Evolutionary conservation across 2,797 vertebrate species (phyloP), one percentile per base, ranked within the genome.

Genomic region (Rhabdomys pumilio): DNA sequence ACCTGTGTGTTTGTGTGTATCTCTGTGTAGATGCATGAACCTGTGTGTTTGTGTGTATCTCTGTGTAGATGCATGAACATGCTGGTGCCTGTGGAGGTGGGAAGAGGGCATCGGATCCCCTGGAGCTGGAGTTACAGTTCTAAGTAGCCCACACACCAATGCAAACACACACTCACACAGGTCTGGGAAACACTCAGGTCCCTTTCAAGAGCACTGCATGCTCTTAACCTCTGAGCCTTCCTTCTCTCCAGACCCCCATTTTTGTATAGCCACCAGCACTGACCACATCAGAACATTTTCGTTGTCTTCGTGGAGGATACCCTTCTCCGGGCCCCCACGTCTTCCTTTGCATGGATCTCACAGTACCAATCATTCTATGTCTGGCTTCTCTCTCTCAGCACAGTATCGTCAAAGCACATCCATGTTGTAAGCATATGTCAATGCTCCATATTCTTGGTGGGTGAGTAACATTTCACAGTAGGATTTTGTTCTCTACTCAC

Each of bases 351-450:
- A 10, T 2, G 31, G 31, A 3, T 47, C 69, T 29, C 57, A 13
- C 31, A 9, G 22, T 47, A 0, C 5, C 55, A 9, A 20, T 0
- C 13, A 29, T 29, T 63, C 17, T 63, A 22, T 17, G 53, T 38
- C 44, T 38, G 53, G 10, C 31, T 38, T 63, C 24, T 65, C 34
- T 31, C 41, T 14, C 34, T 92, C 14, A 29, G 41, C 15, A 63
- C 14, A 14, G 26, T 24, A n/a, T 26, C 26, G 34, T 84, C 17
- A 8, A 38, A 79, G 61, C 22, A 31, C 89, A 4, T 44, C 79
- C 17, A 3, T 0, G 0, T 3, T 2, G 3, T 19, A 15, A 22
- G n/a, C 3, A 15, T 34, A 65, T 50, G 8, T 31, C 41, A 59
- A 24, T 6, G 9, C 15, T 20, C 22, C 9, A 12, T 44, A 44